These are phyloP conservation scores for Himalopsyche tibetana DNA, from an alignment of 2,888 invertebrate species.

Conservation along the genomic window DNA sequence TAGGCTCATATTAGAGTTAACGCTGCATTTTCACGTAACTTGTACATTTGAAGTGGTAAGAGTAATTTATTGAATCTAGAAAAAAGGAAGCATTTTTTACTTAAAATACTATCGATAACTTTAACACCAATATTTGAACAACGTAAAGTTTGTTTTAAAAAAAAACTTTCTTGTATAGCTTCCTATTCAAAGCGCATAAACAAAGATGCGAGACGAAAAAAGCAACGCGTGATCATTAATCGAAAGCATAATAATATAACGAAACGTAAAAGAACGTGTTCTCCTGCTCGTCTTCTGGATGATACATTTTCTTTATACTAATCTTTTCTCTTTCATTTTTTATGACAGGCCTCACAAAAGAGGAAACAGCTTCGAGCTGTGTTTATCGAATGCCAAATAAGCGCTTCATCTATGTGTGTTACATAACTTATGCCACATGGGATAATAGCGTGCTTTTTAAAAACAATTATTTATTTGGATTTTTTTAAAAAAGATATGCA, in stretches of 20 bases:
- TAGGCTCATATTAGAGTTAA: no score
- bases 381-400: constrained; percentile 34
- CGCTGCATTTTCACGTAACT: no score
- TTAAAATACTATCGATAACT: no score
- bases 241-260: constrained; percentile 48
- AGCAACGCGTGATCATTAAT: constrained; percentile 60
- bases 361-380: constrained; percentile 41
- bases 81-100: no score
- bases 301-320: constrained; percentile 62
- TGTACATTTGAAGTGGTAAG: no score
- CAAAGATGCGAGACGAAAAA: constrained; percentile 32
- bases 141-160: no score
- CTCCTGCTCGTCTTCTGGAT: constrained; percentile 58
- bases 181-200: not conserved
- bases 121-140: no score
- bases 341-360: constrained; percentile 54
- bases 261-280: constrained; percentile 60
- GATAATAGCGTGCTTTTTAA: no score
- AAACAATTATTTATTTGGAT: no score
- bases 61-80: no score
- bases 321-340: constrained; percentile 60
- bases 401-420: constrained; percentile 14
- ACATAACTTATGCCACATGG: no score
- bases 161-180: not conserved
- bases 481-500: no score